Conservation (phyloP, 2,797 vertebrate genomes). For the Botia almorhae region DNA sequence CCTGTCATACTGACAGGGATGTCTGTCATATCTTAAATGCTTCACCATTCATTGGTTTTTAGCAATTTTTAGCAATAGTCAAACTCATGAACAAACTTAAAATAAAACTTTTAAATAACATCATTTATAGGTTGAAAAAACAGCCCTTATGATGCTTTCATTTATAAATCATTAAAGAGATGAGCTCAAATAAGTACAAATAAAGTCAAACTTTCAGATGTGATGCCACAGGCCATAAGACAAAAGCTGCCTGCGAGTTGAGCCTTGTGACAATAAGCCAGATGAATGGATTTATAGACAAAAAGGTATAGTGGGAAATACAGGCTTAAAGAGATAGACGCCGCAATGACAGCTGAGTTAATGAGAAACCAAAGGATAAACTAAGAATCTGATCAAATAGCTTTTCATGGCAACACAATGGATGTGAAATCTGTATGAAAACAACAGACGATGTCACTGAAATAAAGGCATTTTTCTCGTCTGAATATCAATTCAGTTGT, state of each 20-base stretch:
- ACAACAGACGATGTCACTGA: slow-evolving; percentile 28
- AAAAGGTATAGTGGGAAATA: slow-evolving; percentile 35
- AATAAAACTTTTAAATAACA: background rate
- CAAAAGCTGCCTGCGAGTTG: background rate
- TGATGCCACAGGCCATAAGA: slow-evolving; percentile 11
- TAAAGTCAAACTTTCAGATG: slow-evolving; percentile 22
- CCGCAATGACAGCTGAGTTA: slow-evolving; percentile 35
- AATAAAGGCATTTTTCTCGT: slow-evolving; percentile 34
- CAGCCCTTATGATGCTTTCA: background rate
- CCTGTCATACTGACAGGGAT: no score
- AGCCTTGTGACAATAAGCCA: slow-evolving; percentile 31
- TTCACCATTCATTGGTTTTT: background rate
- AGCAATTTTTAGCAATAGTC: background rate
- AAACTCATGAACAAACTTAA: no score
- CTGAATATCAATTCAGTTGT: slow-evolving; percentile 27
- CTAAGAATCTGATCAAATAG: slow-evolving; percentile 42
- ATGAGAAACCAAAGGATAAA: slow-evolving; percentile 47
- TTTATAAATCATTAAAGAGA: background rate
- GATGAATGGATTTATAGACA: slow-evolving; percentile 24
- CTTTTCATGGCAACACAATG: slow-evolving; percentile 32
- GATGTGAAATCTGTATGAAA: slow-evolving; percentile 44
- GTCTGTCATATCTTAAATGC: background rate
- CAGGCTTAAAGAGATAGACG: slow-evolving; percentile 33
- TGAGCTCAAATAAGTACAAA: background rate
- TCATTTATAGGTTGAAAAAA: background rate